Conservation (phyloP, 1,140 invertebrate species). For the Anagrus nilaparvatae region DNA sequence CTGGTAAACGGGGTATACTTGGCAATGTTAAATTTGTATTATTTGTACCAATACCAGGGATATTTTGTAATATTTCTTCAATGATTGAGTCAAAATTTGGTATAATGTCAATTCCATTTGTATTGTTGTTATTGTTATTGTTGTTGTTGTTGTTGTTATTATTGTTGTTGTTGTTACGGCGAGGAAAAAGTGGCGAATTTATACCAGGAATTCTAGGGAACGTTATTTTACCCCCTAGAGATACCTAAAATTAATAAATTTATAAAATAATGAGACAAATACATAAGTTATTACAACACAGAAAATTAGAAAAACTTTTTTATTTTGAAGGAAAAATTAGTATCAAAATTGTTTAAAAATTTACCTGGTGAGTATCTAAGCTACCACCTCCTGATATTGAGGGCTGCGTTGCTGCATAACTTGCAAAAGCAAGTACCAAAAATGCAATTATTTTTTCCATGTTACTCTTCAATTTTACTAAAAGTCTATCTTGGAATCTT, state of each 20-base stretch:
- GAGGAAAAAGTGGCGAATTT: background rate
- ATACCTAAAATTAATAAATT: background rate
- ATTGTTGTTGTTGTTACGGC: too few species aligned
- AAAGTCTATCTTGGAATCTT: too few species aligned
- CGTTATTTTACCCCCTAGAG: background rate
- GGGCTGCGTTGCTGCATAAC: slow-evolving; percentile 16
- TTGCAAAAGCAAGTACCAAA: too few species aligned
- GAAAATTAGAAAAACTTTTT: too few species aligned
- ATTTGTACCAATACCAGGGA: background rate
- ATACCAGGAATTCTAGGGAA: slow-evolving; percentile 9
- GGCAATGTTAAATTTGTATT: background rate
- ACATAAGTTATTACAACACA: too few species aligned
- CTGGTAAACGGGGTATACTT: background rate
- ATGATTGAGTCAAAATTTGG: background rate
- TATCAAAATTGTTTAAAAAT: background rate
- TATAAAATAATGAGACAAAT: too few species aligned
- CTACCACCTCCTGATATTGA: slow-evolving; percentile 20
- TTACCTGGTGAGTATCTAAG: slow-evolving; percentile 23
- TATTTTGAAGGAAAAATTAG: background rate
- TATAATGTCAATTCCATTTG: background rate
- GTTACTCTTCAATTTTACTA: too few species aligned
- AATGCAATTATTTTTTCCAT: too few species aligned
- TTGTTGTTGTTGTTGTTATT: background rate
- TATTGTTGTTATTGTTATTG: background rate
- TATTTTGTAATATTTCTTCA: background rate